phyloP scores from a whole-genome alignment of 2,797 vertebrate genomes.

The Acanthurus leucopareius region DNA sequence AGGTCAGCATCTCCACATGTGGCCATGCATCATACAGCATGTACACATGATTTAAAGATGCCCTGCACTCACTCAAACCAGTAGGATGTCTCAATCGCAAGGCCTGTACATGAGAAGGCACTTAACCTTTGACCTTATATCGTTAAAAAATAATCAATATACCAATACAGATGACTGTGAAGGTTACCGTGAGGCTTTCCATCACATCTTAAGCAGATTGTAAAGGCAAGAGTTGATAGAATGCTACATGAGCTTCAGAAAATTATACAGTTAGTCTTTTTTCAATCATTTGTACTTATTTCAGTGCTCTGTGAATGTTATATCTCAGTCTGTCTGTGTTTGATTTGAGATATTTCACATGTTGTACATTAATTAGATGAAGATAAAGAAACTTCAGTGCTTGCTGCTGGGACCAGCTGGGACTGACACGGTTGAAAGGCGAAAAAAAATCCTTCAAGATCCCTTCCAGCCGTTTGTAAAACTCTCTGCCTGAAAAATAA shows the following conservation, averaged over 20 bases:
- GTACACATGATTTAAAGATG: slow-evolving; percentile 35
- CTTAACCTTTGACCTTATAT: slow-evolving; percentile 56
- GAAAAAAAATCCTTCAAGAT: not conserved
- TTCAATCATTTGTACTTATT: not conserved
- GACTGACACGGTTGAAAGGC: not conserved
- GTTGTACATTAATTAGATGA: not conserved
- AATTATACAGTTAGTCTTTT: not conserved
- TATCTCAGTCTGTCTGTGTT: not conserved
- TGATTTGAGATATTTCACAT: not conserved
- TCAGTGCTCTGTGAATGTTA: not conserved
- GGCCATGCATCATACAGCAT: slow-evolving; percentile 9
- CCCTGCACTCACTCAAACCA: slow-evolving; percentile 26
- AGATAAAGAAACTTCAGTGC: not conserved
- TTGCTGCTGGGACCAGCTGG: no score
- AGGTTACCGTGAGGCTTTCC: not conserved
- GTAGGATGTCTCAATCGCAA: slow-evolving; percentile 43
- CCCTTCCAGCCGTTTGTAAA: no score
- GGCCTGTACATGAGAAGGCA: slow-evolving; percentile 27
- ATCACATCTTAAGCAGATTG: slow-evolving; percentile 16
- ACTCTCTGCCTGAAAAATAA: not conserved
- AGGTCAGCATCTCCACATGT: slow-evolving; percentile 59
- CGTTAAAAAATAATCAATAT: slow-evolving; percentile 51
- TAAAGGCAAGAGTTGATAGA: not conserved
- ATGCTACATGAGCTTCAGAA: not conserved
- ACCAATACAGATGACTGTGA: slow-evolving; percentile 22